Conservation (phyloP, 2,888 invertebrate genomes). For the Eupithecia centaureata region DNA sequence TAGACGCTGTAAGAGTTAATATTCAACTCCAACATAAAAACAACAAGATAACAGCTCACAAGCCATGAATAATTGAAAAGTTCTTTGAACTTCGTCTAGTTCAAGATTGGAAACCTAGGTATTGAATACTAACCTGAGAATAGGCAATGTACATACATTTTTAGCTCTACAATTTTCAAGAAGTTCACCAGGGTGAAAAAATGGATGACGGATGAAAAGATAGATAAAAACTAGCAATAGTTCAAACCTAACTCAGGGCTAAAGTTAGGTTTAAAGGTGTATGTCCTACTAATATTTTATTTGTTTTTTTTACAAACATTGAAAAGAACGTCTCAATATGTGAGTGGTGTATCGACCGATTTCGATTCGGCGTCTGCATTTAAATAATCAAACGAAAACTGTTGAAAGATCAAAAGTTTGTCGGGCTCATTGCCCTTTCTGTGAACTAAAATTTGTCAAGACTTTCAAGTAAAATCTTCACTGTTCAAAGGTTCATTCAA, state of each 20-base stretch:
- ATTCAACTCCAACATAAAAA: conserved; percentile 10
- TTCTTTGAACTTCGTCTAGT: conserved; percentile 1
- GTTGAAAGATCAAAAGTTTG: not conserved
- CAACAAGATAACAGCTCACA: conserved; percentile 3
- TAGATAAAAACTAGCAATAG: not conserved
- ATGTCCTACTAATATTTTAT: no score
- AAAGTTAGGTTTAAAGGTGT: not conserved
- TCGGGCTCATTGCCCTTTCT: not conserved
- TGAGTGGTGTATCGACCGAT: not conserved
- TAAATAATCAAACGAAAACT: not conserved
- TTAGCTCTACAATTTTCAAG: not conserved
- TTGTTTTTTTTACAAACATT: no score
- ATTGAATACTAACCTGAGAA: not conserved
- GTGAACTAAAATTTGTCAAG: not conserved
- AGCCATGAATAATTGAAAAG: conserved; percentile 10
- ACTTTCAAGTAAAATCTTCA: not conserved
- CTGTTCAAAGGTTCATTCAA: not conserved
- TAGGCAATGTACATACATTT: not conserved
- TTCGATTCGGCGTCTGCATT: not conserved
- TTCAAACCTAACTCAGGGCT: not conserved
- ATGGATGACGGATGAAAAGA: not conserved
- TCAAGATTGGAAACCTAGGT: not conserved
- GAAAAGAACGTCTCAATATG: no score
- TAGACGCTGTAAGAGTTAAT: conserved; percentile 1
- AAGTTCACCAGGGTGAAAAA: not conserved